phyloP scores from a whole-genome alignment of 2,113 vertebrate species.

The Lepus timidus region DNA sequence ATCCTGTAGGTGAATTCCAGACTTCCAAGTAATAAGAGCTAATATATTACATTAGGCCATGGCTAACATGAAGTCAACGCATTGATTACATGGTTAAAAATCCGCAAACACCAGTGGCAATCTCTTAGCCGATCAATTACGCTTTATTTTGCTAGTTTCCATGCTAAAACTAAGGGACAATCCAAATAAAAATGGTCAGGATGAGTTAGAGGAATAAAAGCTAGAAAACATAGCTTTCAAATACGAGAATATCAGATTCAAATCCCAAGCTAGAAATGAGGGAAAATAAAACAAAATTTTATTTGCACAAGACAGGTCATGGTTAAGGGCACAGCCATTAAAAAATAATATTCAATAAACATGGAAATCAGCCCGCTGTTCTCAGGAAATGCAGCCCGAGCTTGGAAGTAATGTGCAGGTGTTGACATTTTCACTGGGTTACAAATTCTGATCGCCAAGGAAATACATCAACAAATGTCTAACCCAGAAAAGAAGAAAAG shows the following conservation, averaged over 20 bases:
- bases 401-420: slow-evolving; percentile 25
- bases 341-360: slow-evolving; percentile 65
- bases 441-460: slow-evolving; percentile 23
- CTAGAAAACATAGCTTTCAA: slow-evolving; percentile 53
- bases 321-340: slow-evolving; percentile 55
- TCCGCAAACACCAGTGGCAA: background rate
- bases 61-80: slow-evolving; percentile 45
- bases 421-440: slow-evolving; percentile 54
- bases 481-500: slow-evolving; percentile 12
- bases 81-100: slow-evolving; percentile 53
- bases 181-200: slow-evolving; percentile 10
- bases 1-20: slow-evolving; percentile 28
- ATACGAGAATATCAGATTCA: slow-evolving; percentile 56
- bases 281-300: slow-evolving; percentile 68
- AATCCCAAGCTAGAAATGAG: slow-evolving; percentile 56
- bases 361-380: slow-evolving; percentile 51
- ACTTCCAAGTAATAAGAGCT: slow-evolving; percentile 41
- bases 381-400: slow-evolving; percentile 42
- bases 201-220: background rate
- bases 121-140: slow-evolving; percentile 57
- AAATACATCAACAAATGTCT: slow-evolving; percentile 29
- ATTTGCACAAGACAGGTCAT: slow-evolving; percentile 55
- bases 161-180: slow-evolving; percentile 50
- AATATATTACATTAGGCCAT: slow-evolving; percentile 36
- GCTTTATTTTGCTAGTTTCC: slow-evolving; percentile 35